Conservation (phyloP, 2,888 invertebrate genomes). For the Exocentrus adspersus region DNA sequence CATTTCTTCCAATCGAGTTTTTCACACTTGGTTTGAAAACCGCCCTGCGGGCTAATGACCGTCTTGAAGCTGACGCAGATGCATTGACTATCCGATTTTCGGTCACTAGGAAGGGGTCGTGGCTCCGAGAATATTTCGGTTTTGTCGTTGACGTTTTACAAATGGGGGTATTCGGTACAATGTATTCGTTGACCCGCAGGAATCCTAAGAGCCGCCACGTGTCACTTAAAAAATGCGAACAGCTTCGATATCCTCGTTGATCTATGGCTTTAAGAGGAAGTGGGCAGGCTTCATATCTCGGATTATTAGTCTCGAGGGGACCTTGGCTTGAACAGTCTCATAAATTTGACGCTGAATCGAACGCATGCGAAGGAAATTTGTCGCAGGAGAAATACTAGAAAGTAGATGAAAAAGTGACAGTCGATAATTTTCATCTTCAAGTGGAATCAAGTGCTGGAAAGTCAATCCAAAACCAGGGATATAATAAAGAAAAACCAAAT, state of each 20-base stretch:
- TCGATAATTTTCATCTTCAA: no score
- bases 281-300: neutral
- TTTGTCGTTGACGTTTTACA: constrained; percentile 31
- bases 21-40: constrained; percentile 15
- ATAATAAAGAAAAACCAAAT: no score
- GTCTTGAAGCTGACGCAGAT: constrained; percentile 11
- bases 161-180: constrained; percentile 27
- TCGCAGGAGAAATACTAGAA: no score
- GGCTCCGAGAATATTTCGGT: constrained; percentile 26
- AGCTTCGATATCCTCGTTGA: neutral
- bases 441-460: no score
- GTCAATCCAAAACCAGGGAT: no score
- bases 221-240: neutral
- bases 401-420: no score
- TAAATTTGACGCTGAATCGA: no score
- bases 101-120: constrained; percentile 15
- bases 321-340: neutral
- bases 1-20: neutral
- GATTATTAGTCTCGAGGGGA: neutral
- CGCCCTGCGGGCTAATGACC: constrained; percentile 15
- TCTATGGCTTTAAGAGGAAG: neutral
- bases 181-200: constrained; percentile 8
- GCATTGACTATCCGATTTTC: constrained; percentile 22
- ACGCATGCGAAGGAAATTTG: no score
- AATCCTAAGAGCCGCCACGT: neutral